Evolutionary conservation across 2,888 invertebrate genomes (phyloP).

Genomic region (Mechanitis messenoides): DNA sequence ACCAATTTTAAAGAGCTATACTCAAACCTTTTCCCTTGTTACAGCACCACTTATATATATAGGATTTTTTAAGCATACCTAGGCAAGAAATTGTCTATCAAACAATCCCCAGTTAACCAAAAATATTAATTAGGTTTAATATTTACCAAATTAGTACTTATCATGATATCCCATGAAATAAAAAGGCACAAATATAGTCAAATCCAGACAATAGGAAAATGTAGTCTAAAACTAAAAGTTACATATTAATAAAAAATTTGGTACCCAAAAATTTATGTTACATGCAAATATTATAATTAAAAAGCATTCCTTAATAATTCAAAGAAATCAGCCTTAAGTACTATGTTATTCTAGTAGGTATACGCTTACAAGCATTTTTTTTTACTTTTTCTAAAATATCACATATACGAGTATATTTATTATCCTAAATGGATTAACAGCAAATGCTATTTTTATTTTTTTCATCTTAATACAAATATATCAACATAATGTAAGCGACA

Average conservation of each 20-base stretch:
- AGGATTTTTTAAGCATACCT: too few species aligned
- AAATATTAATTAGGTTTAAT: neutral
- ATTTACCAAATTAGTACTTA: neutral
- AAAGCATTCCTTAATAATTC: too few species aligned
- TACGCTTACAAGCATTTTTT: slow-evolving; percentile 59
- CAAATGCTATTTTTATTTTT: neutral
- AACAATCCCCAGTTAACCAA: too few species aligned
- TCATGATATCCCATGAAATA: neutral
- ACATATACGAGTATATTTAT: slow-evolving; percentile 69
- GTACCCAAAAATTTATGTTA: neutral
- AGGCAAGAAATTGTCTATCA: too few species aligned
- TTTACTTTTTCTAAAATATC: slow-evolving; percentile 57
- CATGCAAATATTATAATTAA: too few species aligned
- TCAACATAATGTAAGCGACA: slow-evolving; percentile 5
- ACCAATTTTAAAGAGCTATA: slow-evolving; percentile 2
- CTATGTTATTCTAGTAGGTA: slow-evolving; percentile 50
- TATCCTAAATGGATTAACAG: slow-evolving; percentile 47
- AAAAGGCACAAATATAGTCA: neutral
- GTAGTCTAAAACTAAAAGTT: neutral
- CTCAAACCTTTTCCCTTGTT: neutral
- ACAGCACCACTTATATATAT: neutral
- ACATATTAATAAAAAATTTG: slow-evolving; percentile 1
- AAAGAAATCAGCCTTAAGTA: slow-evolving; percentile 42
- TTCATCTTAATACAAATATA: slow-evolving; percentile 5
- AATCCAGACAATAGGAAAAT: too few species aligned